Percentiles rank a stretch among this genome's conserved stretches.
Conservation (phyloP, 2,888 invertebrate species). For the Drymonia ruficornis region DNA sequence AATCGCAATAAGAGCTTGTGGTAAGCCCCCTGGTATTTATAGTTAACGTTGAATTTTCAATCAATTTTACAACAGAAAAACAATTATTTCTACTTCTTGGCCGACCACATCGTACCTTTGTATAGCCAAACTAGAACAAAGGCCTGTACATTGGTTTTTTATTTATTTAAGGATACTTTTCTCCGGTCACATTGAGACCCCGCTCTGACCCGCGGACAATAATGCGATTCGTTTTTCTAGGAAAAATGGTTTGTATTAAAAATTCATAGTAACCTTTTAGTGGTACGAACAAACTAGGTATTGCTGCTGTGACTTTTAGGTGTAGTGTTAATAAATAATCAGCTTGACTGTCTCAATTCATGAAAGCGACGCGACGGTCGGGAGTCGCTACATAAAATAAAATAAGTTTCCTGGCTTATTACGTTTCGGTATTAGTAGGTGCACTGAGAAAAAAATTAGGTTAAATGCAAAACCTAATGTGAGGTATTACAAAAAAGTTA, state of each 20-base stretch:
- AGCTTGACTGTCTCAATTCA: not conserved
- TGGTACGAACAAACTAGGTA: constrained; percentile 17
- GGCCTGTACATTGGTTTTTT: constrained; percentile 26
- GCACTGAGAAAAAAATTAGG: too few relatives aligned
- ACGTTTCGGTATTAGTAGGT: too few relatives aligned
- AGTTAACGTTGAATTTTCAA: not conserved
- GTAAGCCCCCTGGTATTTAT: too few relatives aligned
- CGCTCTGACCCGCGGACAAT: constrained; percentile 28
- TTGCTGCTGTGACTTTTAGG: constrained; percentile 12
- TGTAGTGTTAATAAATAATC: not conserved
- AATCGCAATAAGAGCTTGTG: too few relatives aligned
- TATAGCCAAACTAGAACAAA: constrained; percentile 26
- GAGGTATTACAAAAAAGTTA: too few relatives aligned
- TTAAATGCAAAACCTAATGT: too few relatives aligned
- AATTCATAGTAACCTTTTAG: constrained; percentile 38
- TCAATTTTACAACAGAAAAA: not conserved
- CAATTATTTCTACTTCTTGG: not conserved
- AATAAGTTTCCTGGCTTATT: too few relatives aligned
- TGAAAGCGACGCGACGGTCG: not conserved
- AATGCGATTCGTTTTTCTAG: constrained; percentile 26
- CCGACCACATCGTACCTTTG: not conserved
- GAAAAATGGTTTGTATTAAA: constrained; percentile 37
- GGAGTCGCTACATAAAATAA: too few relatives aligned
- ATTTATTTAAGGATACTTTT: constrained; percentile 42
- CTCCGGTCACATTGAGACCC: constrained; percentile 38